Percentiles rank a stretch among this genome's conserved stretches.
Evolutionary conservation across 2,888 invertebrate species (phyloP).

Genomic region (Chalcis sispes): DNA sequence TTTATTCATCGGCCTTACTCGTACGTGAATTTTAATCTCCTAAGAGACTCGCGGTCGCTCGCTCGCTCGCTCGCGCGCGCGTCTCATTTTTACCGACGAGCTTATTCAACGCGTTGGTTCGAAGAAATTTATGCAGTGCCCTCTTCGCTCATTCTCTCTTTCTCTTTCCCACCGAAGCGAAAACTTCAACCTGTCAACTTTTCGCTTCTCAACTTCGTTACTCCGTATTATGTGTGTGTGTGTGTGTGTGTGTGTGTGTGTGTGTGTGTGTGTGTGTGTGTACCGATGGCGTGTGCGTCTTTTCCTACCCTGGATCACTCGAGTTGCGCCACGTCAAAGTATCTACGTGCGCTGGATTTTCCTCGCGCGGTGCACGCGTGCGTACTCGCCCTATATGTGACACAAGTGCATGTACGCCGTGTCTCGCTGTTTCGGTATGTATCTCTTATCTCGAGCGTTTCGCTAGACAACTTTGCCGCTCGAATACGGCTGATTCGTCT

Average conservation of each 20-base stretch:
- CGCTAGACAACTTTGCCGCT: slow-evolving; percentile 9
- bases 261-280: too few species aligned
- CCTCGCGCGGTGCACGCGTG: not conserved
- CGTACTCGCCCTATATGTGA: not conserved
- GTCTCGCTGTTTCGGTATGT: not conserved
- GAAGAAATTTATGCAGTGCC: too few species aligned
- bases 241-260: too few species aligned
- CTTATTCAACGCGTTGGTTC: not conserved
- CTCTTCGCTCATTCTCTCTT: too few species aligned
- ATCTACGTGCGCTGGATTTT: slow-evolving; percentile 11
- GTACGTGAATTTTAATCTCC: slow-evolving; percentile 17
- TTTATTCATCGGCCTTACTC: too few species aligned
- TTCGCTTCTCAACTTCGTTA: not conserved
- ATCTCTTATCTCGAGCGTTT: too few species aligned
- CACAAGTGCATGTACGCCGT: not conserved
- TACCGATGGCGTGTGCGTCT: too few species aligned
- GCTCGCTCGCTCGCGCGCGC: too few species aligned
- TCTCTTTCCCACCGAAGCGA: not conserved
- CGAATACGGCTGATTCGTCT: slow-evolving; percentile 22
- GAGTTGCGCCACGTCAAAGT: slow-evolving; percentile 6
- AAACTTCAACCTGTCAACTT: slow-evolving; percentile 7
- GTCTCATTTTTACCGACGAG: not conserved
- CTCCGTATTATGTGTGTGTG: too few species aligned
- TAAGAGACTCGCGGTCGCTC: not conserved
- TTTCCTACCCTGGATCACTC: not conserved